Conservation (phyloP, 2,888 invertebrate genomes). For the Aethes cnicana region DNA sequence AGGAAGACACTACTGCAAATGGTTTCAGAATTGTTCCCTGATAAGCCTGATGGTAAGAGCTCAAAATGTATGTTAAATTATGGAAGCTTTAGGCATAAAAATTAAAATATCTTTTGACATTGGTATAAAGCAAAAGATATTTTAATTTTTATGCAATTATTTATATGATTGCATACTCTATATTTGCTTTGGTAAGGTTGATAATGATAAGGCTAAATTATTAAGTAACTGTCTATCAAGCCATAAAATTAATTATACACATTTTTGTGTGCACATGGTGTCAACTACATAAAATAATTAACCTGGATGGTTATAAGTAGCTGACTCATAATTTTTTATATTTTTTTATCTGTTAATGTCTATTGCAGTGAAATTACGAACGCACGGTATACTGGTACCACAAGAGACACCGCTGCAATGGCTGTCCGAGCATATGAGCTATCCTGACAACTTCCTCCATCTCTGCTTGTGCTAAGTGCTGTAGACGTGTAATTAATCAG, state of each 20-base stretch:
- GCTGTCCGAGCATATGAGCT: slow-evolving; percentile 98
- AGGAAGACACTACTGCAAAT: slow-evolving; percentile 88
- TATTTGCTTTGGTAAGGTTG: no score
- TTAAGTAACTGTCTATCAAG: no score
- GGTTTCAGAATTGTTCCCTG: slow-evolving; percentile 86
- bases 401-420: slow-evolving; percentile 95
- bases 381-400: slow-evolving; percentile 95
- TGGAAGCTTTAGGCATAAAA: background rate
- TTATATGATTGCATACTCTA: no score
- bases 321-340: no score
- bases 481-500: background rate
- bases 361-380: slow-evolving; percentile 87
- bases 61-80: background rate
- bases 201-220: no score
- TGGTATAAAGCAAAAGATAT: no score
- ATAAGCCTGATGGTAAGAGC: slow-evolving; percentile 62
- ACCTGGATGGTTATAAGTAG: no score
- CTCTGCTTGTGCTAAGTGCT: slow-evolving; percentile 81
- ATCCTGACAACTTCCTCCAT: slow-evolving; percentile 99
- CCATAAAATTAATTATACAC: no score
- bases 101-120: no score
- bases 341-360: slow-evolving; percentile 10
- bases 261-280: no score
- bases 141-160: no score
- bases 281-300: no score